These are phyloP conservation scores for Phacellophora camtschatica DNA, from an alignment of 30 jellyfish, hydroid and myxozoan species.

Conservation along the genomic window DNA sequence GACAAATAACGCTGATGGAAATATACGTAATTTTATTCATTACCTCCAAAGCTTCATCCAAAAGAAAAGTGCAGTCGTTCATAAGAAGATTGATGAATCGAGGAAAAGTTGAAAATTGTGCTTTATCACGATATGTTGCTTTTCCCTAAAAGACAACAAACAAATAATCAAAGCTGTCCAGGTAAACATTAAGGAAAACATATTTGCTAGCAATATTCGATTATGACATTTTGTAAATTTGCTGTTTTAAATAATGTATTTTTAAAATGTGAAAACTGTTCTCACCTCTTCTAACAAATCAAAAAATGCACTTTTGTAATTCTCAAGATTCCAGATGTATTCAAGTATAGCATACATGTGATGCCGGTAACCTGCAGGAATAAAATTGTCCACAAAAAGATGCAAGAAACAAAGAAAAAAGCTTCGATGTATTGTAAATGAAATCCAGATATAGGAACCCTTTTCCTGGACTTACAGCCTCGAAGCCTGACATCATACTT, in stretches of 20 bases:
- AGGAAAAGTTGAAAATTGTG: conserved; percentile 83
- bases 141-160: background rate
- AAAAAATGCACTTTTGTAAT: conserved; percentile 51
- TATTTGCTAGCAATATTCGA: no score
- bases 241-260: no score
- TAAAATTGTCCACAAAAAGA: background rate
- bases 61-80: conserved; percentile 87
- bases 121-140: conserved; percentile 42
- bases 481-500: no score
- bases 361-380: conserved; percentile 80
- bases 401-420: background rate
- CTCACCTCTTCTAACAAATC: conserved; percentile 80
- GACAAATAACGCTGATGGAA: no score
- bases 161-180: background rate
- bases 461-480: no score
- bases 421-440: no score
- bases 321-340: conserved; percentile 81
- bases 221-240: no score
- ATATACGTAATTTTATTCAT: no score
- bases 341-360: conserved; percentile 92
- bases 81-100: conserved; percentile 82
- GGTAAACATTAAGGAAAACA: no score
- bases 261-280: background rate
- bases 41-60: conserved; percentile 97
- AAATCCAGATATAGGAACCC: no score